Conservation (phyloP, 1,140 invertebrate genomes). For the Drosophila sturtevanti region DNA sequence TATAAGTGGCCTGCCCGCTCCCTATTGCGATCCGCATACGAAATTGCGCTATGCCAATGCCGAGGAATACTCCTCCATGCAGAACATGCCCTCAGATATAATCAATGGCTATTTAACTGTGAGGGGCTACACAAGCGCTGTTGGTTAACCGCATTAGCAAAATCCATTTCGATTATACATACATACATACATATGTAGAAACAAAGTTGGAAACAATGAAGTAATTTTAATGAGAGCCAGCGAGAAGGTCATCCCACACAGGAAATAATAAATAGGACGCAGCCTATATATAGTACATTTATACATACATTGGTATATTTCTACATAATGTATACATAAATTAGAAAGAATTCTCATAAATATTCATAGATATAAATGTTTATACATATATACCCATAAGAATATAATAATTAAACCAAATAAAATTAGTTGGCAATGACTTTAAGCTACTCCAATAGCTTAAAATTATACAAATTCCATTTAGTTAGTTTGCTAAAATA, state of each 20-base stretch:
- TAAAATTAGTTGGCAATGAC: neutral
- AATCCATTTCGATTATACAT: too few relatives aligned
- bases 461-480: neutral
- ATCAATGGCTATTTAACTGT: conserved; percentile 93
- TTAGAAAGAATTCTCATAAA: conserved; percentile 4
- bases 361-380: neutral
- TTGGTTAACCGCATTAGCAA: too few relatives aligned
- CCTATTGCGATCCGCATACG: conserved; percentile 95
- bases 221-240: too few relatives aligned
- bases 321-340: neutral
- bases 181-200: neutral
- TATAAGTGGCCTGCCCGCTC: conserved; percentile 92
- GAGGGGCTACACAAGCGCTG: conserved; percentile 92
- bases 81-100: conserved; percentile 94
- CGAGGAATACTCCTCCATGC: conserved; percentile 93
- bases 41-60: conserved; percentile 92
- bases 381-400: neutral
- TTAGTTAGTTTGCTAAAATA: neutral
- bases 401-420: neutral
- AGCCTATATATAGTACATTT: too few relatives aligned
- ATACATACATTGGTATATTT: too few relatives aligned
- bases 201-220: too few relatives aligned
- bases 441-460: neutral
- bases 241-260: too few relatives aligned
- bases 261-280: too few relatives aligned